These are phyloP conservation scores for Drosophila longiperda DNA, from an alignment of 2,888 invertebrate genomes.

Conservation along the genomic window DNA sequence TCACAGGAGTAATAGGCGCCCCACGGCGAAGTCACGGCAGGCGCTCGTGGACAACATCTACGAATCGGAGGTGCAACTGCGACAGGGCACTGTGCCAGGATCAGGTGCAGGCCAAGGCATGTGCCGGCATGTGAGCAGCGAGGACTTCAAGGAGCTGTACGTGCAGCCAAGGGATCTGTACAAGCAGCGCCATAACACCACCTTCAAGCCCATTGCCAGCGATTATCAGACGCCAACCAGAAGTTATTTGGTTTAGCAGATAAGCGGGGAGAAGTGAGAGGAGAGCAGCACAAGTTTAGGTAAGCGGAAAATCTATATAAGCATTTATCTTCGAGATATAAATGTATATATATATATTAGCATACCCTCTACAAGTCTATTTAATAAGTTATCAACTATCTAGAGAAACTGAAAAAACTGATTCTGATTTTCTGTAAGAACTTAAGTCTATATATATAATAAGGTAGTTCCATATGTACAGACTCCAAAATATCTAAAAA, in stretches of 20 bases:
- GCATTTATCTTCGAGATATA: neutral
- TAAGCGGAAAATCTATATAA: neutral
- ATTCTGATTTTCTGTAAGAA: too few species aligned
- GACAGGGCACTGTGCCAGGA: conserved; percentile 30
- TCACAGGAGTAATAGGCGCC: conserved; percentile 35
- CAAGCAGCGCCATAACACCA: conserved; percentile 82
- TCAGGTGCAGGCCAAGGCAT: conserved; percentile 21
- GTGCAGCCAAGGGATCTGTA: conserved; percentile 83
- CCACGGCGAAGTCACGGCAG: conserved; percentile 70
- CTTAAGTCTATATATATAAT: too few species aligned
- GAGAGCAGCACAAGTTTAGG: neutral
- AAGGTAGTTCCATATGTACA: too few species aligned
- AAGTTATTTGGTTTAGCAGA: conserved; percentile 81
- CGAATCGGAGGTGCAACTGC: conserved; percentile 79
- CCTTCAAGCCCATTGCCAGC: conserved; percentile 81
- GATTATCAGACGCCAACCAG: conserved; percentile 81
- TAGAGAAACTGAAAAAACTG: neutral
- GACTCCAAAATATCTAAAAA: too few species aligned
- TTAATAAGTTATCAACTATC: too few species aligned
- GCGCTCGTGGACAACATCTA: conserved; percentile 83
- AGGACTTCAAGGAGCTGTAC: conserved; percentile 82
- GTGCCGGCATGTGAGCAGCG: conserved; percentile 66
- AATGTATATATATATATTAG: too few species aligned
- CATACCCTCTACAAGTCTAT: neutral
- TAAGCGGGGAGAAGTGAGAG: conserved; percentile 2